Evolutionary conservation across 2,113 vertebrate species (phyloP), one percentile per base, ranked within the genome.

Genomic region (Aldabrachelys gigantea): DNA sequence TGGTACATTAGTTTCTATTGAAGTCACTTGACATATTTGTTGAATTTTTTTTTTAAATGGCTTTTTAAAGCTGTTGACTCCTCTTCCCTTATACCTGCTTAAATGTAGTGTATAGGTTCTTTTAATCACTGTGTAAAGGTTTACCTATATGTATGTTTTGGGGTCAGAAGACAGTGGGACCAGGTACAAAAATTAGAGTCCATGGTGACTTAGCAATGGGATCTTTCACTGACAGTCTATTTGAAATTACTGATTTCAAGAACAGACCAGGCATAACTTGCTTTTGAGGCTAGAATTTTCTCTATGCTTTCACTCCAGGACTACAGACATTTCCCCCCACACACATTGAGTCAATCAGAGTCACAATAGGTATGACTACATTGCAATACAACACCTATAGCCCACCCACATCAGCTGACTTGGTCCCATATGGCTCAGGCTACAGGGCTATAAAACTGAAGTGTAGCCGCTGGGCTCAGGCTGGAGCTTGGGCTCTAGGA

Each of bases 1-100:
- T 56, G 80, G 6, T 87, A 27, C 65, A 52, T 88, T 38, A 83
- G 31, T 92, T 94, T 94, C 89, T 82, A 35, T 59, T 89, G 89
- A 93, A 93, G 89, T 84, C 2, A 81, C 83, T 65, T 75, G n/a
- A 5, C 24, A 57, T 85, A 92, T 84, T 5, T 62, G 24, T 88
- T 62, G 82, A 31, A 31, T 65, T 85, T 76, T 53, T 53, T 52
- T 53, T 54, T 54, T 6, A 21, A 53, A 50, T 79, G 7, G 2
- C 5, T 65, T 72, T 16, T 52, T 94, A 54, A 54, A n/a, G 57
- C 76, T n/a, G n/a, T 83, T 83, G 79, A 81, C 87, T 79, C 38
- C 44, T 79, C 82, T 85, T 21, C 87, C 88, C 90, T 13, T 22
- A 84, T 2, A 38, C 3, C 91, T 80, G 38, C 31, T 80, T 75